Percentiles rank a stretch among this genome's conserved stretches.
Evolutionary conservation across 2,113 vertebrate genomes (phyloP).

Genomic region (Toxotes chatareus): DNA sequence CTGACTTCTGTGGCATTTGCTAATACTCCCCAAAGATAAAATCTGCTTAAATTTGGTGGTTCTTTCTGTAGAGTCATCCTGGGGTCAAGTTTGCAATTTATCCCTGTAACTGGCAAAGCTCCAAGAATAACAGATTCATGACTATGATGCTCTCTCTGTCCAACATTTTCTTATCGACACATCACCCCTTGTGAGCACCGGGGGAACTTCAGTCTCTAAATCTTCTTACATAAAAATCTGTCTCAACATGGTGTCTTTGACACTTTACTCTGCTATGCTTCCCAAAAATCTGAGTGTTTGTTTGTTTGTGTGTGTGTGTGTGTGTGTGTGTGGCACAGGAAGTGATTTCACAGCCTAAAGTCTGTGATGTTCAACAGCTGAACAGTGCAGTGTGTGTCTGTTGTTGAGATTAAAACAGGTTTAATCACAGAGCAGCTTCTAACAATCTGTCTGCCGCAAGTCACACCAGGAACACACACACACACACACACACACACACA

Average conservation of each 20-base stretch:
- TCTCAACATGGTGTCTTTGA: neutral
- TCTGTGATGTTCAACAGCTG: constrained; percentile 15
- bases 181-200: neutral
- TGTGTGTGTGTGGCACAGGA: neutral
- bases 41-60: neutral
- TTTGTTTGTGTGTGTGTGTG: constrained; percentile 23
- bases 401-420: constrained; percentile 70
- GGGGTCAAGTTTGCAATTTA: neutral
- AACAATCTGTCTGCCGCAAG: constrained; percentile 71
- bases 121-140: neutral
- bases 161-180: neutral
- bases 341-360: constrained; percentile 28
- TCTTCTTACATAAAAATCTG: neutral
- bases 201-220: neutral
- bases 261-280: neutral
- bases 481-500: constrained; percentile 29
- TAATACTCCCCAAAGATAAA: neutral
- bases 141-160: neutral
- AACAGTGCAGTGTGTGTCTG: constrained; percentile 36
- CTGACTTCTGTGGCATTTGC: neutral
- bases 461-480: constrained; percentile 43
- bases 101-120: too few species aligned
- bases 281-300: constrained; percentile 10
- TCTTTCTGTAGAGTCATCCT: neutral
- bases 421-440: constrained; percentile 74